Percentiles rank a stretch among this genome's conserved stretches.
These are phyloP conservation scores for Spilosoma lubricipeda DNA, from an alignment of 2,888 invertebrate species.

Conservation along the genomic window DNA sequence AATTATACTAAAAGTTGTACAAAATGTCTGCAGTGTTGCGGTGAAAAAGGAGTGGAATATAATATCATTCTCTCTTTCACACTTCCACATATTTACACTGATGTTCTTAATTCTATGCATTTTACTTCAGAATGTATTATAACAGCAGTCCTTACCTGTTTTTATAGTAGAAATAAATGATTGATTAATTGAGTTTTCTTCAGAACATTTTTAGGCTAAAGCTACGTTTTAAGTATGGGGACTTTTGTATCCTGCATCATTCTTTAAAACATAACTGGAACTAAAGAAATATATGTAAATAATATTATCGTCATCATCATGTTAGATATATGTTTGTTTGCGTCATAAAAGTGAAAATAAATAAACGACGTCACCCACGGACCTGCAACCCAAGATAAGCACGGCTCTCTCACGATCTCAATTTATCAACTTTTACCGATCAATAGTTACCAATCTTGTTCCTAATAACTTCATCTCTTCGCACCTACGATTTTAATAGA, in stretches of 20 bases:
- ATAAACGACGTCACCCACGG: no score
- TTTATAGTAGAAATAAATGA: slow-evolving; percentile 27
- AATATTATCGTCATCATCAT: no score
- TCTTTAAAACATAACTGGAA: background rate
- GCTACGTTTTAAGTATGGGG: background rate
- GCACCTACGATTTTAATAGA: no score
- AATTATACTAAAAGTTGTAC: slow-evolving; percentile 55
- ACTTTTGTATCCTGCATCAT: background rate
- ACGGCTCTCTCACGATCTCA: no score
- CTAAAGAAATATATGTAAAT: no score
- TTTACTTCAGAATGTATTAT: slow-evolving; percentile 3
- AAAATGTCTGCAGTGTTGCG: slow-evolving; percentile 14
- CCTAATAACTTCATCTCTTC: background rate
- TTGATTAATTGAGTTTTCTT: slow-evolving; percentile 21
- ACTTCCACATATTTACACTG: background rate
- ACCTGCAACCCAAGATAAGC: no score
- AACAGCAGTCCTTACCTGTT: background rate
- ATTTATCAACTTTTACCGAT: no score
- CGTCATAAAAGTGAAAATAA: no score
- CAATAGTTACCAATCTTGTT: background rate
- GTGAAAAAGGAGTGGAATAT: slow-evolving; percentile 3
- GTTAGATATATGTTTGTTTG: no score
- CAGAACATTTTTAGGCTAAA: background rate
- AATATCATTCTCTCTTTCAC: background rate
- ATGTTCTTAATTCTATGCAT: slow-evolving; percentile 7